Base-by-base conservation (phyloP, 2,113 vertebrate genomes). In the Corydoras sp. region DNA sequence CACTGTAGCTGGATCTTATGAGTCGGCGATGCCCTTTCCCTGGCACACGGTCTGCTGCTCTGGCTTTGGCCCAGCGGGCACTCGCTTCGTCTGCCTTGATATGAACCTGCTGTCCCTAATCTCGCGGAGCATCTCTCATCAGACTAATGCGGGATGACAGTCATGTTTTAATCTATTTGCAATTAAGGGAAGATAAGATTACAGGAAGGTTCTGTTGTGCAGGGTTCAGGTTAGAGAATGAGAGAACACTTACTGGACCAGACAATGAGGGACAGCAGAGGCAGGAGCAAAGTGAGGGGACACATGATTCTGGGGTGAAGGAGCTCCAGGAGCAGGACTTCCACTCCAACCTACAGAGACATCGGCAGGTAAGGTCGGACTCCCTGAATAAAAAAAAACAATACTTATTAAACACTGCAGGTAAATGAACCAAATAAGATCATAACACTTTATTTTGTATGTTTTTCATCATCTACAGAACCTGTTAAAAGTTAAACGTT, bases 271-370 rank as follows among this genome's bases (percentile, higher is more conserved):
- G 79, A 82, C 67, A 88, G 73, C 51, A 71, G 77, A 31, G 89
- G 79, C 79, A 87, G 85, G 75, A 87, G 50, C 7, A 56, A 72
- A 65, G 68, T 35, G 75, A 85, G 78, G 80, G 65, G 77, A 71
- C 79, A 80, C 90, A 91, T 91, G 84, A 77, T 88, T 86, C 74
- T 82, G 75, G 73, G 59, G 66, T 80, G 74, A 79, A 80, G 29
- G 60, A 53, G 79, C 83, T 81, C 86, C 83, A 77, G 77, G 76
- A 81, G 78, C 80, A 80, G 77, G 76, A 77, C 77, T 79, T 77
- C 81, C 72, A 83, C 72, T 51, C 78, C 77, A 76, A 69, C 82
- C 69, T 72, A 79, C 75, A 79, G 85, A 79, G 77, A 85, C 86
- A 90, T 90, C 58, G 86, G 89, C 83, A 81, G 82, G 69, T 81